Conservation (phyloP, 2,113 vertebrate genomes). For the Epinephelus moara region DNA sequence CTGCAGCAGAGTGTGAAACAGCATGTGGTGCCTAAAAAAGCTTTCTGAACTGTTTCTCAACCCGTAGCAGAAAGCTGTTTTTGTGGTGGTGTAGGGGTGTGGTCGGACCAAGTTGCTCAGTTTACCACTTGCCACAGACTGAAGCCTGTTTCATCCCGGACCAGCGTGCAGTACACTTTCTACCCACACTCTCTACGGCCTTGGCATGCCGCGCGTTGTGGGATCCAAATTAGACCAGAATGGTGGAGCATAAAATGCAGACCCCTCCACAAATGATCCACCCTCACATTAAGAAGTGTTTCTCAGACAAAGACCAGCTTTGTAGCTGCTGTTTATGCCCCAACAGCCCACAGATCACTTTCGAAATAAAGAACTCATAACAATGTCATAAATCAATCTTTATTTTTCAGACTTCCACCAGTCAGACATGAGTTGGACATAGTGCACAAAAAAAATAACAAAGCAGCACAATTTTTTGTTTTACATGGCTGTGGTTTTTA, state of each 20-base stretch:
- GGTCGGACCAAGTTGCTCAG: slow-evolving; percentile 66
- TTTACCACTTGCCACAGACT: slow-evolving; percentile 76
- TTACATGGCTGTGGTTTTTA: slow-evolving; percentile 7
- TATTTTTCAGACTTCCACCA: slow-evolving; percentile 18
- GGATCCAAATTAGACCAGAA: slow-evolving; percentile 65
- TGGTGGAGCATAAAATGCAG: slow-evolving; percentile 52
- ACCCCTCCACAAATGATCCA: slow-evolving; percentile 56
- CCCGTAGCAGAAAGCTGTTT: slow-evolving; percentile 41
- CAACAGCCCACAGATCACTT: slow-evolving; percentile 18
- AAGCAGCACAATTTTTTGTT: not conserved
- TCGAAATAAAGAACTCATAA: slow-evolving; percentile 37
- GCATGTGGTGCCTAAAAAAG: slow-evolving; percentile 53
- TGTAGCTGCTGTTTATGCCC: slow-evolving; percentile 27
- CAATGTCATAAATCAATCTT: slow-evolving; percentile 19
- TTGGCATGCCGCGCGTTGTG: slow-evolving; percentile 62
- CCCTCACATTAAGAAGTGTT: slow-evolving; percentile 55
- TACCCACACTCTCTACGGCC: slow-evolving; percentile 69
- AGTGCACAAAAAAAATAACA: not conserved
- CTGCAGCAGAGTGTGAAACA: slow-evolving; percentile 56
- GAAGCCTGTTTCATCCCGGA: slow-evolving; percentile 64
- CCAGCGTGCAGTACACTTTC: slow-evolving; percentile 50
- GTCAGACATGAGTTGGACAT: not conserved
- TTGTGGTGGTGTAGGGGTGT: slow-evolving; percentile 70
- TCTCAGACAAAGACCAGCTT: slow-evolving; percentile 68
- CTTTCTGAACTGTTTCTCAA: slow-evolving; percentile 54